Base-by-base conservation (phyloP, 2,888 invertebrate species). In the Eutolmus rufibarbis region DNA sequence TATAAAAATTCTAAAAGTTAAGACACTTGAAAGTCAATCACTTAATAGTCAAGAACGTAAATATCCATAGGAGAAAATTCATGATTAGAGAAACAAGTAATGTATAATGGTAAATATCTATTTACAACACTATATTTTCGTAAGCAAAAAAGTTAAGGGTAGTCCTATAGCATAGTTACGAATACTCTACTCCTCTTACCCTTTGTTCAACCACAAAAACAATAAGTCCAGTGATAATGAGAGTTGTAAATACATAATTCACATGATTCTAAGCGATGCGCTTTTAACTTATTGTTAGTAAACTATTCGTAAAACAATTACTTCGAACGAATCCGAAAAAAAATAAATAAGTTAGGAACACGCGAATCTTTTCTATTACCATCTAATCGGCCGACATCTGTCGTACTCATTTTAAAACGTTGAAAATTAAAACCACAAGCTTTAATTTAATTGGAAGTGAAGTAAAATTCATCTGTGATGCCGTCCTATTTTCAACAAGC, bases 191-290 rank as follows among this genome's bases (percentile, higher is more conserved):
- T 34, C 66, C 40, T 40, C 66, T 40, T 23, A 84, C 40, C 66
- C 23, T 23, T 66, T 19, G 34, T 84, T 40, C 31, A 66, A 84
- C 40, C 66, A 66, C 57, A 84, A 81, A 66, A 84, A 84, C 84
- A 84, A 84, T 84, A 84, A 84, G 74, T 51, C 74, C 84, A 84
- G 84, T 84, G 84, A 84, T 84, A 84, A n/a, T 79, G n/a, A 57
- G 40, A 66, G 4, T 19, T 66, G 74, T 84, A 66, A 23, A 34
- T 34, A 34, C 34, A 84, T 84, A 84, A 5, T 66, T 66, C 19
- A 19, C 57, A 23, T 19, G 34, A 76, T 37, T 40, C 37, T 76
- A 76, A 40, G 34, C 40, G 40, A 37, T 0, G 5, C 46, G 46
- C 78, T 78, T 78, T 78, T 28, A 78, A 78, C 37, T 78, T 34